Base-by-base conservation (phyloP, 2,797 vertebrate genomes). In the Sciurus carolinensis region DNA sequence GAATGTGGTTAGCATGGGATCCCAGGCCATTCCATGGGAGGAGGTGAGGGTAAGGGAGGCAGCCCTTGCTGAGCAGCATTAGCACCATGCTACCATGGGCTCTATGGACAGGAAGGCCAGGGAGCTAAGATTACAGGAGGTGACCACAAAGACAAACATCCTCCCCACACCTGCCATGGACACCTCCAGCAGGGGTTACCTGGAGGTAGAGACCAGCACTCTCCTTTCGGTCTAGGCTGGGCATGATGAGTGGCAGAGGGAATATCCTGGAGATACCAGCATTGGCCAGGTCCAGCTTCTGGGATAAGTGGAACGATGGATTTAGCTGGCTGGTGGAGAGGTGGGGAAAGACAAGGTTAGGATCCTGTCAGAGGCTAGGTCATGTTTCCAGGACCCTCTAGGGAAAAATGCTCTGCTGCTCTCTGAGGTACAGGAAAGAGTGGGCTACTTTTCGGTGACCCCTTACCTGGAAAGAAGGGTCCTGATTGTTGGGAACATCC, bases 251-350 rank as follows among this genome's bases (percentile, higher is more conserved):
- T 0, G 96, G 97, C 94, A 98, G 89, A 28, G 94, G 67, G 59
- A 98, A 97, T 0, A 88, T 0, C 4, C 92, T 95, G 42, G 39
- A 39, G 52, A 97, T 1, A 12, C 85, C 44, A 0, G 67, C 64
- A 0, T 30, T 83, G 36, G 86, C 94, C 95, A 98, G 77, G 64
- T 94, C 95, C 91, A 97, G 69, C 7, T 93, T 97, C 93, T 97
- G 95, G 12, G 75, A 5, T 13, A 90, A 15, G 52, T 20, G 11
- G 88, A 97, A 97, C 1, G 90, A 76, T 0, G 97, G 97, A 9
- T 89, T 72, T 92, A 97, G 96, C 69, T 97, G 96, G 93, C 97
- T 98, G 76, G 4, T 18, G 13, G 54, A 62, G 36, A 96, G 26
- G 1, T 0, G 7, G 5, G 36, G n/a, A 10, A 24, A 1, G 10